Base-by-base conservation (phyloP, 92 coral and sea anemone genomes). In the Porites divaricata region DNA sequence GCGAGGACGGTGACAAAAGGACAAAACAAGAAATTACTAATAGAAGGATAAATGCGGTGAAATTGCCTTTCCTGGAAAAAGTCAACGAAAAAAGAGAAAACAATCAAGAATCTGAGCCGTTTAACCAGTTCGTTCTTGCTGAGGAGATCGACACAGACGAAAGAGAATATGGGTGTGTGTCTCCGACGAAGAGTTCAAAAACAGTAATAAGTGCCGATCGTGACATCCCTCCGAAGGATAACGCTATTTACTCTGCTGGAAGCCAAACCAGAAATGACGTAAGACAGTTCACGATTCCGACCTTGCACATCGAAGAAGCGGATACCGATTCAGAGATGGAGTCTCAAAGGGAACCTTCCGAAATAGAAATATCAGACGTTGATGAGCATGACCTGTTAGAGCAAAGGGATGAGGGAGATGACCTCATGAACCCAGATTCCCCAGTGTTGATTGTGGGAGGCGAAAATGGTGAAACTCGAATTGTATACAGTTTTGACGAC, bases 401-500 rank as follows among this genome's bases (percentile, higher is more conserved):
- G 6, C 67, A 4, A 53, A 85, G 70, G 59, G 91, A 69, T 6
- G 64, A 66, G 23, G 64, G 22, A 17, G 75, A 72, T 9, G 79
- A 78, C 53, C 51, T 64, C 16, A 52, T 20, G 19, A 16, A 59
- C 20, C 49, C 26, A 15, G 86, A 63, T n/a, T 48, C 63, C 2
- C 88, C 89, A 11, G 75, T 86, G 78, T 91, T 88, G 23, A 66
- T 85, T 25, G 72, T 88, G 4, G 92, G 79, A 1, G 87, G 74
- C 15, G 84, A 88, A 14, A 72, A 88, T 14, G 88, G 89, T 9
- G 76, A 84, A 28, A 85, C 92, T 4, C 50, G 90, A 10, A 80
- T 81, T 85, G 92, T 91, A 58, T 91, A 83, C 80, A 78, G 83
- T 72, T 79, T 88, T 67, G 97, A 91, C 21, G 95, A 91, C 83